Evolutionary conservation across 2,797 vertebrate species (phyloP).

Genomic region (Tadarida brasiliensis): DNA sequence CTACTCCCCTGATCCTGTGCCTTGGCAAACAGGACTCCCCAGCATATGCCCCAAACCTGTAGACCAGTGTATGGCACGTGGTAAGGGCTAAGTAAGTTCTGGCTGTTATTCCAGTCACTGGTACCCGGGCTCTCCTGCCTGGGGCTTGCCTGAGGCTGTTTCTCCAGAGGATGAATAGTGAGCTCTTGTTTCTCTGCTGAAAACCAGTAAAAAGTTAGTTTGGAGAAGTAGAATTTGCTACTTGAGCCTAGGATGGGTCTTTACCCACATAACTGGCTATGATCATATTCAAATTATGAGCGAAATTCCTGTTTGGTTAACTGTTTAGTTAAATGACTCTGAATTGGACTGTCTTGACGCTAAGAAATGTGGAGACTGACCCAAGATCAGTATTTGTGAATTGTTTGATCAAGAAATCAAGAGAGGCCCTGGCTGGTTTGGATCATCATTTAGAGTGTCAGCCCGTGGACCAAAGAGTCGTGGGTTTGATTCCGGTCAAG

Average conservation of each 20-base stretch:
- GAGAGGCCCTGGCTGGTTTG: neutral
- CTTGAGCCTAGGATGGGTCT: neutral
- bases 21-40: neutral
- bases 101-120: neutral
- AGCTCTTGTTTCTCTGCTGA: neutral
- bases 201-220: neutral
- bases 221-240: neutral
- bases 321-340: slow-evolving; percentile 26
- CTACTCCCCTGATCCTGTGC: neutral
- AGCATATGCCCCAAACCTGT: neutral
- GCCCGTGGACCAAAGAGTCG: no score
- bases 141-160: neutral
- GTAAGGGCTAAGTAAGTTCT: neutral
- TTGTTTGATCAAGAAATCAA: slow-evolving; percentile 54
- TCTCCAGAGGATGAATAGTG: neutral
- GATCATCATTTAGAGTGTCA: no score
- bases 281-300: neutral
- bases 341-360: neutral
- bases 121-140: neutral
- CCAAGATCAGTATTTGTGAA: neutral
- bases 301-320: slow-evolving; percentile 12
- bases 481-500: no score
- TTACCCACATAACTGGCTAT: neutral
- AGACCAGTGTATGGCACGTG: no score
- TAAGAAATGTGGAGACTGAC: slow-evolving; percentile 52